Percentiles rank a stretch among this genome's conserved stretches.
These are phyloP conservation scores for Oxyura jamaicensis DNA, from an alignment of 2,113 vertebrate species.

Conservation along the genomic window DNA sequence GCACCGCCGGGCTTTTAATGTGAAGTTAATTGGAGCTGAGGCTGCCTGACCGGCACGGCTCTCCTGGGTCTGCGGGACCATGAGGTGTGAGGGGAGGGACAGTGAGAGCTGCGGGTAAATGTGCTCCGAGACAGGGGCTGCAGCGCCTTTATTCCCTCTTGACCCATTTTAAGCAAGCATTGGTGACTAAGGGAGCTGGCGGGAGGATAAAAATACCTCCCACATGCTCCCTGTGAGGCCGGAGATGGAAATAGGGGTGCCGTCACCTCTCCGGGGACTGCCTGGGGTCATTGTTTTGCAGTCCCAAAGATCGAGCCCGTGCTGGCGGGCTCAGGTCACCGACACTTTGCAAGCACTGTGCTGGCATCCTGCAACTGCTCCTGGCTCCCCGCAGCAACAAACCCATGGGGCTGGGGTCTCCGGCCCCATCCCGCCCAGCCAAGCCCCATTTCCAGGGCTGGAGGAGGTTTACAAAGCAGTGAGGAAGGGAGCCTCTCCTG, in stretches of 20 bases:
- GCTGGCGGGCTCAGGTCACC: neutral
- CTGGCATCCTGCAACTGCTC: neutral
- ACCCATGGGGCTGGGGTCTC: neutral
- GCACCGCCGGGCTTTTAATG: neutral
- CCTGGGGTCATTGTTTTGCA: neutral
- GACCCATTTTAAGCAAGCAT: constrained; percentile 65
- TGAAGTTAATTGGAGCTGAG: neutral
- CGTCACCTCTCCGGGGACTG: neutral
- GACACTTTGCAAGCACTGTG: neutral
- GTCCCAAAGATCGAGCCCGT: neutral
- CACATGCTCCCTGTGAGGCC: constrained; percentile 26
- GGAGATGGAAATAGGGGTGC: constrained; percentile 47
- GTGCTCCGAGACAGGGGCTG: constrained; percentile 27
- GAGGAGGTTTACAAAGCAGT: neutral
- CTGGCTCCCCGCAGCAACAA: neutral
- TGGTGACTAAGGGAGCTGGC: constrained; percentile 31
- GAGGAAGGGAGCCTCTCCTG: neutral
- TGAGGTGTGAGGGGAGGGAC: neutral
- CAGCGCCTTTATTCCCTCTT: constrained; percentile 57
- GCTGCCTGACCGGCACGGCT: neutral
- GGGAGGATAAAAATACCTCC: constrained; percentile 65
- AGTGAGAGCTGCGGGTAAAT: neutral
- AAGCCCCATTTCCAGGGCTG: neutral
- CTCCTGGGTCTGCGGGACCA: neutral
- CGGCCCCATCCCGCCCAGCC: neutral